Percentiles rank a stretch among this genome's conserved stretches.
Conservation (phyloP, 2,888 invertebrate species). For the Lasius fuliginosus region DNA sequence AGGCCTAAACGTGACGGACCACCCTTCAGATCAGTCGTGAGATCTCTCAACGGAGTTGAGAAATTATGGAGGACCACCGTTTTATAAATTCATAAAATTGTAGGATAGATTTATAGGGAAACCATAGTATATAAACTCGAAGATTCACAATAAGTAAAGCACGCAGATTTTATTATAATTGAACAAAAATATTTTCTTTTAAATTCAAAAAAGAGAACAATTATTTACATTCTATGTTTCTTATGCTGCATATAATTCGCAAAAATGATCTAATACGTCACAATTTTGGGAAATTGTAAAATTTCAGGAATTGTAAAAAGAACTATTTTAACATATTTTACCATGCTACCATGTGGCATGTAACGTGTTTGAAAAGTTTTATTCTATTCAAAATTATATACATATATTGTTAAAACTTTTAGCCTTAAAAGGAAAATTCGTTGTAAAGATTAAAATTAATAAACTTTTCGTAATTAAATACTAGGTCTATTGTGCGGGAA, state of each 20-base stretch:
- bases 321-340: neutral
- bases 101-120: neutral
- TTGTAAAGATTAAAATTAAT: neutral
- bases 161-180: neutral
- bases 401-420: neutral
- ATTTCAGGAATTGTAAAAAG: neutral
- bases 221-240: neutral
- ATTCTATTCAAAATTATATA: neutral
- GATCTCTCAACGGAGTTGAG: slow-evolving; percentile 11
- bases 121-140: neutral
- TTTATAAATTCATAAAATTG: slow-evolving; percentile 27
- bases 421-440: neutral
- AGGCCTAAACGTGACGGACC: slow-evolving; percentile 7
- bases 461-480: neutral
- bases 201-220: neutral
- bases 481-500: neutral
- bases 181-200: neutral
- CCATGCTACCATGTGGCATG: neutral
- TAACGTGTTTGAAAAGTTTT: neutral
- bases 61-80: neutral
- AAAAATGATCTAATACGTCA: neutral
- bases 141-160: neutral
- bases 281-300: neutral
- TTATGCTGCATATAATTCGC: neutral
- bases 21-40: slow-evolving; percentile 15